phyloP scores from a whole-genome alignment of 2,797 vertebrate species.

The Erethizon dorsatum region DNA sequence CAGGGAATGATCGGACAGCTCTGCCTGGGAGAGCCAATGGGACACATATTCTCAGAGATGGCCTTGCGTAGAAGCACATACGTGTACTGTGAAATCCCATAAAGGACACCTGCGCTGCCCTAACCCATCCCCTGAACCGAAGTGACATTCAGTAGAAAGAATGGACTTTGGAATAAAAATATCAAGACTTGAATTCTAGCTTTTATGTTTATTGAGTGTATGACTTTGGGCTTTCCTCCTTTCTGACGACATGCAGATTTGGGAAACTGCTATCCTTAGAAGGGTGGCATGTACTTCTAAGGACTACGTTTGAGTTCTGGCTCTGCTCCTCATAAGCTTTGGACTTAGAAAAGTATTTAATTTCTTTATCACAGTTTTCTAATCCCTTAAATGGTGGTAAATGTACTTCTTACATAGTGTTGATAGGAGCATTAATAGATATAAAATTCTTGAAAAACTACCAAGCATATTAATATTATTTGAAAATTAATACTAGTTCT shows the following conservation, averaged over 20 bases:
- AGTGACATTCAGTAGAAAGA: conserved; percentile 1
- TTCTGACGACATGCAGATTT: neutral
- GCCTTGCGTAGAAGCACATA: neutral
- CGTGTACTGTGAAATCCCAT: neutral
- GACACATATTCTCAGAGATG: neutral
- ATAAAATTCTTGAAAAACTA: neutral
- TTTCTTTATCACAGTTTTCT: conserved; percentile 47
- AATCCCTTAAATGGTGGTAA: neutral
- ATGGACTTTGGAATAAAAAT: neutral
- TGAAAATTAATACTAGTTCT: neutral
- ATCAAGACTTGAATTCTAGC: conserved; percentile 40
- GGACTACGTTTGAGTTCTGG: neutral
- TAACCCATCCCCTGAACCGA: neutral
- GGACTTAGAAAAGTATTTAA: neutral
- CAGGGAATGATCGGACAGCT: fast-evolving
- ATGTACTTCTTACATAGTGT: conserved; percentile 1
- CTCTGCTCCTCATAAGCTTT: neutral
- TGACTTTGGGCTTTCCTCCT: neutral
- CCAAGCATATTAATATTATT: neutral
- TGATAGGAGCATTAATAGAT: neutral
- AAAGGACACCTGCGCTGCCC: neutral
- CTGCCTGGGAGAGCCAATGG: neutral
- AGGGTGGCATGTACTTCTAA: neutral
- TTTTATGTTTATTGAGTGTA: conserved; percentile 2
- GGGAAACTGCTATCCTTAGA: neutral